A percentile compares a stretch with the other conserved stretches of the same genome.
Evolutionary conservation across 2,797 vertebrate species (phyloP).

Genomic region (Crax fasciolata): DNA sequence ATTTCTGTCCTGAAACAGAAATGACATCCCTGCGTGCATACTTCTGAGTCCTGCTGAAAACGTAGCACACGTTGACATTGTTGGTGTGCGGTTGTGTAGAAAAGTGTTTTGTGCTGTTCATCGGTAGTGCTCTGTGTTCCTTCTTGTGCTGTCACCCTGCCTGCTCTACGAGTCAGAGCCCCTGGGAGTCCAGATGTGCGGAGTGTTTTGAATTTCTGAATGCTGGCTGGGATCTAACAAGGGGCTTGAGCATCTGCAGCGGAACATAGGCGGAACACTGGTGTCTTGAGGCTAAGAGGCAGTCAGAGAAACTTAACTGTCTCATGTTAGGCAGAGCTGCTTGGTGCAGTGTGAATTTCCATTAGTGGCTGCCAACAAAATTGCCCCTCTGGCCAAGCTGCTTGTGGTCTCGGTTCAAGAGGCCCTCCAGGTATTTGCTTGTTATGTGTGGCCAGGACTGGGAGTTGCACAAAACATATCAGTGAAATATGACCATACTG

Average conservation of each 20-base stretch:
- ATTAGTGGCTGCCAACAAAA: background rate
- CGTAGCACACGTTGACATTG: accelerated
- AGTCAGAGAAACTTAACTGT: background rate
- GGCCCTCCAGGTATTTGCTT: background rate
- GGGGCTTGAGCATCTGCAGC: background rate
- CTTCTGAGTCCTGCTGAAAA: background rate
- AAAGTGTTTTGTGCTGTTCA: background rate
- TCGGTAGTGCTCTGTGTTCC: background rate
- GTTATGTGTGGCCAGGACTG: accelerated
- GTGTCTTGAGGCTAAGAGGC: background rate
- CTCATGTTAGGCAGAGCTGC: background rate
- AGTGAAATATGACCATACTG: accelerated
- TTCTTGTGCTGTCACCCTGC: background rate
- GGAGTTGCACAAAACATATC: background rate
- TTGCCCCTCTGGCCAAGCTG: background rate
- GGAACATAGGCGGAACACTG: background rate
- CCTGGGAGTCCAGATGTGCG: background rate
- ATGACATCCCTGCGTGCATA: background rate
- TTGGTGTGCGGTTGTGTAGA: background rate
- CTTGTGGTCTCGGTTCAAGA: background rate
- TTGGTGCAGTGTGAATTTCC: background rate
- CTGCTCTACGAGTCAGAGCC: background rate
- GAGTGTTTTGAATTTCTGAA: background rate
- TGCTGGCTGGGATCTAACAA: background rate
- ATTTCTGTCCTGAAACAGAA: background rate